Evolutionary conservation across 2,888 invertebrate species (phyloP).

Genomic region (Pyralis farinalis): DNA sequence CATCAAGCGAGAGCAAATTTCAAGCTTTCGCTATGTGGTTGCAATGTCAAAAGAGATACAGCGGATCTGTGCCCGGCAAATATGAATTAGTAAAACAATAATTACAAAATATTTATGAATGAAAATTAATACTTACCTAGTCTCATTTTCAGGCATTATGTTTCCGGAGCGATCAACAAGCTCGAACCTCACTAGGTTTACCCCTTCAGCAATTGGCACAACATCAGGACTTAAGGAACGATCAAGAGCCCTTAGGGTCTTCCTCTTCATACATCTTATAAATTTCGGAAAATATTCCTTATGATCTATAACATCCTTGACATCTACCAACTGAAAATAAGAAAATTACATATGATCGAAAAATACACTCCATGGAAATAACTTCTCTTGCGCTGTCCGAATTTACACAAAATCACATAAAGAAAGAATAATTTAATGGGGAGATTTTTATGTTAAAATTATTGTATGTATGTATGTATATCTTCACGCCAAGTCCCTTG

Average conservation of each 20-base stretch:
- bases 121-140: constrained; percentile 44
- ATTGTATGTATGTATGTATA: too few species aligned
- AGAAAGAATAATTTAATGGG: too few species aligned
- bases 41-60: too few species aligned
- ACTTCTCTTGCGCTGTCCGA: too few species aligned
- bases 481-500: too few species aligned
- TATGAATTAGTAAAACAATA: too few species aligned
- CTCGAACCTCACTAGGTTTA: constrained; percentile 82
- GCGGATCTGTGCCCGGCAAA: too few species aligned
- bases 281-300: constrained; percentile 73
- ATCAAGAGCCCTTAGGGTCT: constrained; percentile 81
- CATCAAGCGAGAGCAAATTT: too few species aligned
- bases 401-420: too few species aligned
- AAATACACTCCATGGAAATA: not conserved
- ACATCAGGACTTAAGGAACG: constrained; percentile 80
- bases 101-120: too few species aligned
- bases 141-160: constrained; percentile 57
- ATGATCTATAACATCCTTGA: constrained; percentile 66
- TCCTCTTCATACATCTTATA: constrained; percentile 74
- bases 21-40: too few species aligned
- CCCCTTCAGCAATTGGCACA: constrained; percentile 83
- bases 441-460: too few species aligned
- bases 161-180: constrained; percentile 65
- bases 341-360: not conserved
- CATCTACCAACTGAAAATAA: constrained; percentile 58